Percentiles rank a stretch among this genome's conserved stretches.
Conservation (phyloP, 2,888 invertebrate genomes). For the Scaptomyza flava region DNA sequence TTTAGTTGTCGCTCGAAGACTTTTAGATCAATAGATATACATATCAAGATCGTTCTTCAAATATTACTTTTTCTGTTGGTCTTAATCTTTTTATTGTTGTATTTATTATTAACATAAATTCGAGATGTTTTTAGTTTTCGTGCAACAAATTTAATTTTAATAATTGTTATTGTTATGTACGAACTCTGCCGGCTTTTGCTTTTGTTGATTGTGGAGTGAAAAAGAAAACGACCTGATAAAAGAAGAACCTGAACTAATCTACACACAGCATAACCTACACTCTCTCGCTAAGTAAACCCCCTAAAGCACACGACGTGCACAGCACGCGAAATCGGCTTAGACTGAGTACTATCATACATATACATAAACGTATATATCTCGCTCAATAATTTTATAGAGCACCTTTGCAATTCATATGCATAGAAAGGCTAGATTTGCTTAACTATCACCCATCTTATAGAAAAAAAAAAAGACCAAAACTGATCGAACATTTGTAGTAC, state of each 20-base stretch:
- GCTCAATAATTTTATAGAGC: not conserved
- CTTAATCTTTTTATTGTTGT: too few relatives aligned
- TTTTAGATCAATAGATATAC: not conserved
- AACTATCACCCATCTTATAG: not conserved
- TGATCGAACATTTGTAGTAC: constrained; percentile 16
- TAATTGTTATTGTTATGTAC: constrained; percentile 1
- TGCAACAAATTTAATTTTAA: constrained; percentile 4
- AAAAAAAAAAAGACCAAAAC: constrained; percentile 1
- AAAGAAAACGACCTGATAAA: not conserved
- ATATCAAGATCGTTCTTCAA: not conserved
- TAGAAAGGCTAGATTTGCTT: not conserved
- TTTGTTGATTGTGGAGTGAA: constrained; percentile 21
- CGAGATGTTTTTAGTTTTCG: not conserved
- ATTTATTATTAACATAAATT: too few relatives aligned
- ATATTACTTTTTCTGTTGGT: not conserved
- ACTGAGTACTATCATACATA: not conserved
- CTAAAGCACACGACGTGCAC: constrained; percentile 4
- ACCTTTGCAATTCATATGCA: not conserved
- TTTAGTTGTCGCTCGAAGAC: not conserved
- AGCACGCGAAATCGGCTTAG: constrained; percentile 5
- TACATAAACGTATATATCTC: not conserved
- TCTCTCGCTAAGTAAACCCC: not conserved
- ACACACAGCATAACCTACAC: not conserved
- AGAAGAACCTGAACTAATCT: not conserved
- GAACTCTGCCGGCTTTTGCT: constrained; percentile 38